These are phyloP conservation scores for Chaetogeoica ovagalla DNA, from an alignment of 2,888 invertebrate genomes.

Conservation along the genomic window DNA sequence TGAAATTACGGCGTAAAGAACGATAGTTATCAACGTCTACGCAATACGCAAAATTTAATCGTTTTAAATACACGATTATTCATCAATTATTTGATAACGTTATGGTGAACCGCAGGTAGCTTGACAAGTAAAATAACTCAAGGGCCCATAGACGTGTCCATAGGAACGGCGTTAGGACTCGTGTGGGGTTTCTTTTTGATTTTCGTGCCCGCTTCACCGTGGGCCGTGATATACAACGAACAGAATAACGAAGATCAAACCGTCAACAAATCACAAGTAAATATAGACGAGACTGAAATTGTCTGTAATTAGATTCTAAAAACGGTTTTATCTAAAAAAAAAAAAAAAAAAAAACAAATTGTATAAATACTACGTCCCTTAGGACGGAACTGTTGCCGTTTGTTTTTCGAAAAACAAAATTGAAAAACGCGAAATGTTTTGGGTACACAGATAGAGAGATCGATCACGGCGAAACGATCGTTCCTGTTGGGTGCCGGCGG, in stretches of 20 bases:
- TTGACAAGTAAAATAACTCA: constrained; percentile 62
- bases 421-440: too few relatives aligned
- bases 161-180: constrained; percentile 67
- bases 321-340: too few relatives aligned
- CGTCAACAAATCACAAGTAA: constrained; percentile 1
- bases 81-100: too few relatives aligned
- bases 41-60: too few relatives aligned
- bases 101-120: constrained; percentile 58
- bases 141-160: constrained; percentile 66
- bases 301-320: too few relatives aligned
- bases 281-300: not conserved
- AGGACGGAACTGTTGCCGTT: too few relatives aligned
- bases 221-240: constrained; percentile 23
- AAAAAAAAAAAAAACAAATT: too few relatives aligned
- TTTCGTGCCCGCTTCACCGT: constrained; percentile 64
- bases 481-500: constrained; percentile 67
- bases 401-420: too few relatives aligned
- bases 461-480: constrained; percentile 57
- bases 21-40: too few relatives aligned
- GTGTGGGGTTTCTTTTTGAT: constrained; percentile 65
- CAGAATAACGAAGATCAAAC: not conserved
- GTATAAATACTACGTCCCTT: too few relatives aligned
- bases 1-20: too few relatives aligned
- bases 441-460: constrained; percentile 56
- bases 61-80: too few relatives aligned